phyloP scores from a whole-genome alignment of 2,888 invertebrate genomes.

The Coleophora deauratella region DNA sequence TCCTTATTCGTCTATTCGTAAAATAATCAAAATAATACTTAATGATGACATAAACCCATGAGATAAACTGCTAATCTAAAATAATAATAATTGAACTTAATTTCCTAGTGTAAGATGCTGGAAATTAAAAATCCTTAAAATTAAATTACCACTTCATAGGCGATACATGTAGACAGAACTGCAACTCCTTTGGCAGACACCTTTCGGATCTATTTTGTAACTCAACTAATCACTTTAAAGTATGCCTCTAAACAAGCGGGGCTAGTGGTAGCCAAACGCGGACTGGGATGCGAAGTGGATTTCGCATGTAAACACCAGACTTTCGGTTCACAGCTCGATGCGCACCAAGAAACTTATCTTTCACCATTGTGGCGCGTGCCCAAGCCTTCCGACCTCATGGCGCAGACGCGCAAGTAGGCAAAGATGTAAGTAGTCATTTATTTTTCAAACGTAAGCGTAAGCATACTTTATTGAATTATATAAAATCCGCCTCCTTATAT shows the following conservation, averaged over 20 bases:
- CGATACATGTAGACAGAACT: conserved; percentile 9
- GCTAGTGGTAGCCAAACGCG: conserved; percentile 49
- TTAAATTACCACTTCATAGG: conserved; percentile 13
- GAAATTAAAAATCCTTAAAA: not conserved
- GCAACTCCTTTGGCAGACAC: conserved; percentile 7
- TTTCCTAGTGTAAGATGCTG: too few species aligned
- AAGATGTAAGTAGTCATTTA: not conserved
- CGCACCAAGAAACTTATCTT: conserved; percentile 72
- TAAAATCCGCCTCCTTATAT: too few species aligned
- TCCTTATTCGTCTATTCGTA: too few species aligned
- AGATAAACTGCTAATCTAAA: too few species aligned
- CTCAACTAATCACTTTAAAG: conserved; percentile 18
- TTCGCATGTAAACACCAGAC: conserved; percentile 69
- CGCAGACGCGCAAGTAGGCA: conserved; percentile 39
- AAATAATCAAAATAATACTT: too few species aligned
- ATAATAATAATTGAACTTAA: too few species aligned
- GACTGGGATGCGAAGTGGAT: conserved; percentile 58
- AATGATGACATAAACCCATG: too few species aligned
- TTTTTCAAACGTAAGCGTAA: too few species aligned
- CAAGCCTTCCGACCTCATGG: conserved; percentile 31
- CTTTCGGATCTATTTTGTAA: conserved; percentile 16
- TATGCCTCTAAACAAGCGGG: conserved; percentile 41
- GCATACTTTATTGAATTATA: too few species aligned
- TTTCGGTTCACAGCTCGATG: conserved; percentile 73
- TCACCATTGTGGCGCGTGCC: conserved; percentile 71